Evolutionary conservation across 2,888 invertebrate genomes (phyloP), one percentile per base, ranked within the genome.

Genomic region (Drosophila aldrichi): DNA sequence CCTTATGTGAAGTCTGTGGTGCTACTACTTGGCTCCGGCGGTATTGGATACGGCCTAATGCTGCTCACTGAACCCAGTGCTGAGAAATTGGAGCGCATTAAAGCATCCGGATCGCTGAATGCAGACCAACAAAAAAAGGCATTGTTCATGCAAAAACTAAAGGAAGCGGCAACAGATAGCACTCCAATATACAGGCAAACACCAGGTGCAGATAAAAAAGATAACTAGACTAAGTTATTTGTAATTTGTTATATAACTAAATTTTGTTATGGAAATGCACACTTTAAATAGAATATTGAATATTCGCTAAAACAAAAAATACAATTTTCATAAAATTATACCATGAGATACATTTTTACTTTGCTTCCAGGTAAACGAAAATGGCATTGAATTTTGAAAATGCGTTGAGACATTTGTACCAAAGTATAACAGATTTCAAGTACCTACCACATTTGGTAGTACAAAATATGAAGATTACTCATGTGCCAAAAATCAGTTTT

Each of bases 31-130:
- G 94, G 94, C 70, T 94, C 94, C 83, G 94, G 95, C 90, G 94
- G 94, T 79, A 74, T 95, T 70, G 95, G 95, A 81, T 96, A 95
- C 91, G 93, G 93, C 79, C 93, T 96, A 69, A 93, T 95, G 92
- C 91, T 94, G 89, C 87, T 95, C 88, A 93, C 94, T 87, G 81
- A 93, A 88, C 95, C 93, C 86, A 94, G 92, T 90, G 94, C 94
- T 87, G 92, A 90, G 7, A 92, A 92, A 79, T 69, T 92, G 4
- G 74, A 90, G 12, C 81, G 86, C 61, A 92, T 93, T 25, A 88
- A 86, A 74, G 74, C 82, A 10, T 80, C 86, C 14, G 67, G 75
- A 4, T 63, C 82, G 1, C 70, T 81, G 1, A 79, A 73, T 12
- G 91, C 80, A 5, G 89, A 86, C 18, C 89, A 92, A 14, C 86